Base-by-base conservation (phyloP, 2,888 invertebrate species). In the Imbricaverruca yamaguchii region DNA sequence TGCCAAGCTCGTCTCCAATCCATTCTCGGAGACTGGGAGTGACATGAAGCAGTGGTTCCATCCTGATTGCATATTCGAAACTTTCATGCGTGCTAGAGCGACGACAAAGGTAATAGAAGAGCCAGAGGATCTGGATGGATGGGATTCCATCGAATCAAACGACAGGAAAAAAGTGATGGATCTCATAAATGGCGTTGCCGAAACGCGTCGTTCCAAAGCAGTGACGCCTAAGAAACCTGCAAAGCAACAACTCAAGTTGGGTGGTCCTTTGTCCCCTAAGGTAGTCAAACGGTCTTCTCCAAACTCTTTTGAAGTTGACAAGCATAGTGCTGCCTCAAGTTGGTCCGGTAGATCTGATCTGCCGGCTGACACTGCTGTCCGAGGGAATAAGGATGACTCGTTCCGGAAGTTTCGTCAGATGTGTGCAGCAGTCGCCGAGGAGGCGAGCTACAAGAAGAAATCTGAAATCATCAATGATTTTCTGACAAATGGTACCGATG, bases 11-110 rank as follows among this genome's bases (percentile, higher is more conserved):
- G 90, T 91, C 9, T 88, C 92, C 0, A 96, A 94, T 87, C 94
- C 94, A 0, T 95, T 94, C 86, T 91, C 90, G 21, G 89, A 90
- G 15, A 91, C 90, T 85, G 91, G 91, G 39, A 91, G 91, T 0
- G 92, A 91, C 85, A 94, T 96, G 94, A 96, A 95, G 87, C 91
- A 91, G 84, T 96, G 94, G 93, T 91, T 92, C 86, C 96, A 96
- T 86, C 88, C 93, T 0, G 88, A 91, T 82, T 96, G 96, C 85
- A 88, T 96, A 10, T 93, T 95, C 89, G 92, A 94, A 86, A 90
- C 91, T 23, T 92, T 96, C 84, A 88, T 91, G 67, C 92, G 92
- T 86, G 95, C 96, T 85, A 88, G 95, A 81, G 92, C 93, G 0
- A 91, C 92, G 0, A 96, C 96, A 0, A 93, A 93, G 87, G 91